Evolutionary conservation across 2,797 vertebrate species (phyloP), one percentile per base, ranked within the genome.

Genomic region (Erethizon dorsatum): DNA sequence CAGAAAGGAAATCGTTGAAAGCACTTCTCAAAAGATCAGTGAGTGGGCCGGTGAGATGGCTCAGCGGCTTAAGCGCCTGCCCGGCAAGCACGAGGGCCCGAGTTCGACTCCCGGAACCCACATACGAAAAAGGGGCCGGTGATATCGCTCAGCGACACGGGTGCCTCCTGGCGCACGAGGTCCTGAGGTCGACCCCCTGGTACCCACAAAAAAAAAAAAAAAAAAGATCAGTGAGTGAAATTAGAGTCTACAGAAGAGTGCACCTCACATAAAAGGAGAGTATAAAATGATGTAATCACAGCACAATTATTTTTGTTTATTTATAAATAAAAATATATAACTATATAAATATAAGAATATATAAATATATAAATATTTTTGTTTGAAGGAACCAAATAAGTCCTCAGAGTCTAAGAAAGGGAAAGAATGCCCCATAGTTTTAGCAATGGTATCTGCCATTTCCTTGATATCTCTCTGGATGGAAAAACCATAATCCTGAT

Each of bases 191-290:
- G n/a, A n/a, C n/a, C n/a, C n/a, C n/a, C n/a, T n/a, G n/a, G n/a
- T n/a, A n/a, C n/a, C n/a, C n/a, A n/a, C n/a, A n/a, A n/a, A n/a
- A n/a, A n/a, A n/a, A n/a, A n/a, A n/a, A n/a, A n/a, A n/a, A n/a
- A n/a, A 52, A 87, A 94, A 26, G 33, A 80, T 93, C 15, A 57
- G 71, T 67, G 83, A 86, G 73, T 63, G 75, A 82, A 57, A 86
- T 86, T 17, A 83, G 67, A n/a, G 45, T 61, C 69, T 10, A 17
- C 77, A 54, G 10, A 41, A 63, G 41, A 69, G 15, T 88, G 28
- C 59, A 31, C 22, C 87, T 87, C 15, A 0, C 80, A 33, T 47
- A 31, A 85, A 57, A 90, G 56, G 56, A 90, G 65, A 14, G 15
- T 45, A 31, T 7, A 67, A 80, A 88, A 37, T 11, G 13, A 6